Conservation (phyloP, 1,140 invertebrate genomes). For the Penaeus vannamei region DNA sequence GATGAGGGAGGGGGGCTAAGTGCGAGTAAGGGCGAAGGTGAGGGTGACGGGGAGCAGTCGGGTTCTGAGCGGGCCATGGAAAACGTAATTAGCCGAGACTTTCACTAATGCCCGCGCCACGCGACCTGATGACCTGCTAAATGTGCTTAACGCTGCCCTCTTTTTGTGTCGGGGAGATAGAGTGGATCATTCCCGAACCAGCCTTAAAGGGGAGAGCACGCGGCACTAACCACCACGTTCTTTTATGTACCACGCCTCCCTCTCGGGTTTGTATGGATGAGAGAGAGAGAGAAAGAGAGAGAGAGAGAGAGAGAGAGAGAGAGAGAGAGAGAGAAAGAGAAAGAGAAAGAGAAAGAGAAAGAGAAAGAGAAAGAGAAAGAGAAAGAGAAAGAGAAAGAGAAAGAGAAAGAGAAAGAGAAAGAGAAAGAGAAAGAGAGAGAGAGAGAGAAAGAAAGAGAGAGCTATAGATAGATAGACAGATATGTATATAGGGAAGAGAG, state of each 20-base stretch:
- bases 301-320: background rate
- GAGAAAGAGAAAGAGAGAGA: background rate
- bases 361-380: background rate
- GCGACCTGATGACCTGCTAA: constrained; percentile 46
- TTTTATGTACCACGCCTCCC: too few relatives aligned
- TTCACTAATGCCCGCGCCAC: constrained; percentile 43
- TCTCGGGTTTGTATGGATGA: background rate
- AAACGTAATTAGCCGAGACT: constrained; percentile 48
- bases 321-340: background rate
- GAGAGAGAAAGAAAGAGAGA: background rate
- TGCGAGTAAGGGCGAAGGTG: too few relatives aligned
- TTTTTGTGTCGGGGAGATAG: constrained; percentile 47
- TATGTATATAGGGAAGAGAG: background rate
- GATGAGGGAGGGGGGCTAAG: background rate
- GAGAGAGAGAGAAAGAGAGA: background rate
- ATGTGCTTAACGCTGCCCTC: constrained; percentile 39
- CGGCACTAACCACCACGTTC: background rate
- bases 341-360: background rate
- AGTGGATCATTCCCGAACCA: constrained; percentile 30
- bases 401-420: background rate
- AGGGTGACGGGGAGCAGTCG: too few relatives aligned
- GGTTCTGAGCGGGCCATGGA: constrained; percentile 23
- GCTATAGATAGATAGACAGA: too few relatives aligned
- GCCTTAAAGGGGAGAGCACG: constrained; percentile 40
- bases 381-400: background rate